phyloP scores from a whole-genome alignment of 2,113 vertebrate species.

The Vimba vimba region DNA sequence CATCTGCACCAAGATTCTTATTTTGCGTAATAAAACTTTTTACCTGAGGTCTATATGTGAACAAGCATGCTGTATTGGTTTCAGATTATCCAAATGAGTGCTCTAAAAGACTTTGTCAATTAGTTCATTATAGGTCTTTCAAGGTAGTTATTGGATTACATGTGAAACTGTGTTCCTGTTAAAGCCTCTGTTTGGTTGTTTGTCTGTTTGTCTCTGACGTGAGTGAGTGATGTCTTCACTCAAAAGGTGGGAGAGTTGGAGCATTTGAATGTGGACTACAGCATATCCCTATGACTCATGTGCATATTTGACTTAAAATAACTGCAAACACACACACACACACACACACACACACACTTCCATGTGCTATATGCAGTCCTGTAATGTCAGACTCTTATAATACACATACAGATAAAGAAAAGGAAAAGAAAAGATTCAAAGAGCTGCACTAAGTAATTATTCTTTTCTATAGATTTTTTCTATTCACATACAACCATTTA shows the following conservation, averaged over 20 bases:
- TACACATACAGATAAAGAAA: neutral
- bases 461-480: neutral
- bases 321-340: neutral
- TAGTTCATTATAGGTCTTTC: neutral
- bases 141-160: slow-evolving; percentile 38
- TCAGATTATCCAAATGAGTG: slow-evolving; percentile 29
- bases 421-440: neutral
- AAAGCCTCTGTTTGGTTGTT: slow-evolving; percentile 32
- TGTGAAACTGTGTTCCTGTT: slow-evolving; percentile 28
- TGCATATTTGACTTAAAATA: slow-evolving; percentile 19
- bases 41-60: neutral
- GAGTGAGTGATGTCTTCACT: neutral
- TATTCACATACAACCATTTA: neutral
- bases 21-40: neutral
- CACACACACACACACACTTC: neutral
- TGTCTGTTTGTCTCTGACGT: slow-evolving; percentile 3
- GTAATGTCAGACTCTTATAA: neutral
- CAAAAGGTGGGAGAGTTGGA: neutral
- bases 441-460: neutral
- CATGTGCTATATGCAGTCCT: neutral
- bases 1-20: neutral
- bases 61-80: slow-evolving; percentile 2
- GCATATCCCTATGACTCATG: neutral
- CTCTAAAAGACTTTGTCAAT: slow-evolving; percentile 20
- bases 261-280: neutral